A percentile compares a stretch with the other conserved stretches of the same genome.
Evolutionary conservation across 2,113 vertebrate species (phyloP).

Genomic region (Plectropomus leopardus): DNA sequence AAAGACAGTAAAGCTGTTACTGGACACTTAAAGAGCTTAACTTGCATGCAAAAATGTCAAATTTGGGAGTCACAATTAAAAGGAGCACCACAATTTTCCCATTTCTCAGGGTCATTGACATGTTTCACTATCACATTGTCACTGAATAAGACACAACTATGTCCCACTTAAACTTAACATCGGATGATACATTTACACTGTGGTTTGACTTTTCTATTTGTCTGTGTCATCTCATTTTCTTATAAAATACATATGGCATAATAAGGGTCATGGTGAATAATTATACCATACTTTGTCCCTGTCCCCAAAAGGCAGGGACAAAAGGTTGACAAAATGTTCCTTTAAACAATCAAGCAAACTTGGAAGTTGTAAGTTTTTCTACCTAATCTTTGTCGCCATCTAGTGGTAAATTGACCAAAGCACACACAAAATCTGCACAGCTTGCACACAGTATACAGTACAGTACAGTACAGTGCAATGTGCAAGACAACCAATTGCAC

Average conservation of each 20-base stretch:
- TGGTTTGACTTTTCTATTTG: background rate
- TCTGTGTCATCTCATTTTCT: background rate
- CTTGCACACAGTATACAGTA: background rate
- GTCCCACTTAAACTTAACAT: background rate
- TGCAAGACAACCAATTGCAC: too few relatives aligned
- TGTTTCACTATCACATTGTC: too few relatives aligned
- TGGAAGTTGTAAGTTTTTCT: background rate
- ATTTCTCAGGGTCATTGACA: too few relatives aligned
- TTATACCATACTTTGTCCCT: background rate
- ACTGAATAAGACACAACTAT: too few relatives aligned
- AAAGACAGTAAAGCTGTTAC: background rate
- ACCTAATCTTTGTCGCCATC: slow-evolving; percentile 65
- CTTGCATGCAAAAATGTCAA: background rate
- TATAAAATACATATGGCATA: background rate
- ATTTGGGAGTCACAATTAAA: background rate
- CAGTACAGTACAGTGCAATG: background rate
- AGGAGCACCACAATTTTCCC: too few relatives aligned
- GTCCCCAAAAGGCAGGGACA: fast-evolving
- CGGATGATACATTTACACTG: background rate
- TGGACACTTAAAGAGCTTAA: background rate
- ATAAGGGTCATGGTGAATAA: background rate
- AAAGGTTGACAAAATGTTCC: background rate
- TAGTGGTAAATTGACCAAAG: slow-evolving; percentile 44
- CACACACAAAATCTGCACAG: background rate
- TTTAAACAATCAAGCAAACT: background rate